phyloP scores from a whole-genome alignment of 35 echinoderm and acorn worm species.

The Amphiura filiformis region DNA sequence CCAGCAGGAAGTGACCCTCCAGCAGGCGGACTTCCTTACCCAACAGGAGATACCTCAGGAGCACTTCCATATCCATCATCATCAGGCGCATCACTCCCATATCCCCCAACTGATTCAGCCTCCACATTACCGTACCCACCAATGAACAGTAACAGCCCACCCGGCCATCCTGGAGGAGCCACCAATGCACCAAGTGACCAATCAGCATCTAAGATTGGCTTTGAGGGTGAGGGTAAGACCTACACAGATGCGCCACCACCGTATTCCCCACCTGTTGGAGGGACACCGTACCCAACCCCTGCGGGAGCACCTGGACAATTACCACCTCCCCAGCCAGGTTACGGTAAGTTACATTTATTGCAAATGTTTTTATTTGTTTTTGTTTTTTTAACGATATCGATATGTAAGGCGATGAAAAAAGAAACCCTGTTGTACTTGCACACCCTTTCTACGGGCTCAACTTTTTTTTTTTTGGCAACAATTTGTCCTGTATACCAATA shows the following conservation, averaged over 20 bases:
- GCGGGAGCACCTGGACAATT: background rate
- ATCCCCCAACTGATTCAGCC: background rate
- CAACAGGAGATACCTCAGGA: background rate
- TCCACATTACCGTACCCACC: background rate
- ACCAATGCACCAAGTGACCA: background rate
- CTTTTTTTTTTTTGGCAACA: no score
- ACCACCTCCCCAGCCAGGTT: background rate
- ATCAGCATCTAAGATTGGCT: background rate
- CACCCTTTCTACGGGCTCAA: no score
- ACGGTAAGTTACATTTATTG: no score
- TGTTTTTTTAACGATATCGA: no score
- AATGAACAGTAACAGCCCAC: background rate
- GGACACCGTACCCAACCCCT: no score
- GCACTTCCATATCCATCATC: background rate
- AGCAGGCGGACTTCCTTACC: background rate
- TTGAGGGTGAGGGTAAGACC: background rate
- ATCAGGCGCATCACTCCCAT: no score
- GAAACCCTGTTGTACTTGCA: no score
- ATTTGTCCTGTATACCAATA: no score
- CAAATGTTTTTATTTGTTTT: no score
- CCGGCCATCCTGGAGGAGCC: no score
- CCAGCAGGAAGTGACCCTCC: background rate
- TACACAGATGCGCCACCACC: background rate
- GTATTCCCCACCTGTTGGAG: background rate
- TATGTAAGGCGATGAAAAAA: no score